Base-by-base conservation (phyloP, 1,140 invertebrate genomes). In the Neodiprion pinetum region DNA sequence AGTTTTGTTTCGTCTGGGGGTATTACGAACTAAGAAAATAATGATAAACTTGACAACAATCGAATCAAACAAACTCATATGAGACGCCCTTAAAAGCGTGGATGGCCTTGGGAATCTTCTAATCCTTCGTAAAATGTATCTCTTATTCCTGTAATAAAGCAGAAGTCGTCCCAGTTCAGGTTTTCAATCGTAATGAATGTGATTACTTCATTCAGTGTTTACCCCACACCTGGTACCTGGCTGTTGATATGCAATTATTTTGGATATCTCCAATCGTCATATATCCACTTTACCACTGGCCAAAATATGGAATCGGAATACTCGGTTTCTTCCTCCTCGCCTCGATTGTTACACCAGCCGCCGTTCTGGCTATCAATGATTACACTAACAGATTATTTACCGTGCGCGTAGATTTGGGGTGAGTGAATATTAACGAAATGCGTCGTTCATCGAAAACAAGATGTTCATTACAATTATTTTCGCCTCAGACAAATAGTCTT, bases 201-300 rank as follows among this genome's bases (percentile, higher is more conserved):
- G 28, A 40, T 40, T 40, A 40, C 28, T 40, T 40, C 28, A 40
- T 40, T 67, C 80, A 93, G 93, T 95, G 94, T 82, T 70, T 90
- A 4, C 73, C 75, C 5, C 90, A 90, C 17, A 85, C 89, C 0
- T 91, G 90, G 90, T 91, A 90, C 74, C 73, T 91, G 23, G 87
- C 94, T 1, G 92, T 93, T 49, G 94, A 95, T 79, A 93, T 94
- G 87, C 94, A 95, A 82, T 89, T 94, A 72, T 94, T 93, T 78
- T 80, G 93, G 12, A 70, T 94, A 48, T 88, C 90, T 7, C 90
- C 90, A 2, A 17, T 91, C 1, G 75, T 91, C 3, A 73, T 91
- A 17, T 87, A 87, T 66, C 90, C 86, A 4, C 48, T 85, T 7
- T 65, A 53, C 11, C 75, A 72, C 68, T 74, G 50, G 50, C 76